phyloP scores from a whole-genome alignment of 92 coral and sea anemone genomes.

The Epizoanthus ramosus region DNA sequence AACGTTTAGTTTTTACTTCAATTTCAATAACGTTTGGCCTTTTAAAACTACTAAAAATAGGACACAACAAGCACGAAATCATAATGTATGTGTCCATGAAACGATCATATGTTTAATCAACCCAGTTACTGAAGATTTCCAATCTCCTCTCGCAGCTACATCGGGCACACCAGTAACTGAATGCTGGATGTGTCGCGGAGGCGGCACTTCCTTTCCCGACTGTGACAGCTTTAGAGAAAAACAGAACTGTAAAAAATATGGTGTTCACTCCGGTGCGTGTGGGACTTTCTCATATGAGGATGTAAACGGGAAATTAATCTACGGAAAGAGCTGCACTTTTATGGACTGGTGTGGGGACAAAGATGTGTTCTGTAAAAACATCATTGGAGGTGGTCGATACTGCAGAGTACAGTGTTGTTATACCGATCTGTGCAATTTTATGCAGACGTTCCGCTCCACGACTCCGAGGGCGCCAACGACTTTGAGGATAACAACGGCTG shows the following conservation, averaged over 20 bases:
- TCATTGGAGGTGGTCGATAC: conserved; percentile 23
- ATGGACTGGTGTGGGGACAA: conserved; percentile 5
- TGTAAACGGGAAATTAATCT: conserved; percentile 4
- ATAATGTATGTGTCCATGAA: too few species aligned
- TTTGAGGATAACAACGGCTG: conserved; percentile 23
- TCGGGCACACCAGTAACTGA: conserved; percentile 21
- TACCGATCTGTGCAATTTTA: conserved; percentile 20
- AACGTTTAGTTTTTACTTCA: too few species aligned
- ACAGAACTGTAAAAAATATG: background rate
- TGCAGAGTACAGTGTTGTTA: conserved; percentile 37
- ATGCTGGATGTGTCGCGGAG: conserved; percentile 41
- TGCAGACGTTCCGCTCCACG: conserved; percentile 7
- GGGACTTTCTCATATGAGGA: conserved; percentile 23
- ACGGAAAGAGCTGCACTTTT: conserved; percentile 19
- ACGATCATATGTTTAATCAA: too few species aligned
- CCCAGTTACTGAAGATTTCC: too few species aligned
- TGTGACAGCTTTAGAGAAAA: conserved; percentile 19
- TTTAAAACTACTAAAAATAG: too few species aligned
- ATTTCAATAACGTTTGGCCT: too few species aligned
- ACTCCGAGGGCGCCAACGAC: conserved; percentile 37
- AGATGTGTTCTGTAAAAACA: conserved; percentile 18
- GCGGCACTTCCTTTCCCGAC: conserved; percentile 3
- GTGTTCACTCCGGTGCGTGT: background rate
- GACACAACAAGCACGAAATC: too few species aligned
- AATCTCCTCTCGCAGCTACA: conserved; percentile 1